Evolutionary conservation across 2,888 invertebrate genomes (phyloP), one percentile per base, ranked within the genome.

Genomic region (Agriopis marginaria): DNA sequence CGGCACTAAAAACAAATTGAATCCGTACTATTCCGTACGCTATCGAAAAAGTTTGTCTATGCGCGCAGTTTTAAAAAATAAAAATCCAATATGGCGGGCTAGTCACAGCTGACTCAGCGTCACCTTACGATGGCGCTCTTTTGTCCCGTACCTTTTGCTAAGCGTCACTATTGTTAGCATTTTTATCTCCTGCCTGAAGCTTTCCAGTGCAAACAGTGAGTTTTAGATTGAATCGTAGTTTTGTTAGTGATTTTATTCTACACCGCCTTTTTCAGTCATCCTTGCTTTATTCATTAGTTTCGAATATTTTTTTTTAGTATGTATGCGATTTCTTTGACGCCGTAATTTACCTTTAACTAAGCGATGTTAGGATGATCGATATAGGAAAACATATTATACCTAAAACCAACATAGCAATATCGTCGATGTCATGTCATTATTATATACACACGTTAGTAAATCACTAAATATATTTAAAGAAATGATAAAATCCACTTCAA

Each of bases 81-180:
- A 87, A 89, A 84, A 82, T 83, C 79, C 86, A 89, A 90, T 77
- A 90, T 91, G 89, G 89, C 86, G 80, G 82, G 76, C 79, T 77
- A 82, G 82, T 85, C 84, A 85, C 90, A 91, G 91, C 92, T 92
- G 91, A 92, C 85, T 91, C 90, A 84, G 89, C 91, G 82, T 81
- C 87, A 89, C 86, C 88, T 89, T 87, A 84, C 85, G 82, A 80
- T 81, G 81, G 81, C 79, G 80, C 64, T 73, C 82, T 81, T 76
- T 84, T 86, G 85, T 82, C 80, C 75, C 75, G 71, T 81, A 78
- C 81, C 80, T 83, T 83, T 79, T 78, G 79, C 80, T 78, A 83
- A 83, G 74, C 81, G 76, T 78, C 76, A 78, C 76, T 78, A 79
- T 79, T 80, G 81, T 79, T 78, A 75, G 76, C 76, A 75, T 83